Evolutionary conservation across 2,888 invertebrate genomes (phyloP).

Genomic region (Watsonalla binaria): DNA sequence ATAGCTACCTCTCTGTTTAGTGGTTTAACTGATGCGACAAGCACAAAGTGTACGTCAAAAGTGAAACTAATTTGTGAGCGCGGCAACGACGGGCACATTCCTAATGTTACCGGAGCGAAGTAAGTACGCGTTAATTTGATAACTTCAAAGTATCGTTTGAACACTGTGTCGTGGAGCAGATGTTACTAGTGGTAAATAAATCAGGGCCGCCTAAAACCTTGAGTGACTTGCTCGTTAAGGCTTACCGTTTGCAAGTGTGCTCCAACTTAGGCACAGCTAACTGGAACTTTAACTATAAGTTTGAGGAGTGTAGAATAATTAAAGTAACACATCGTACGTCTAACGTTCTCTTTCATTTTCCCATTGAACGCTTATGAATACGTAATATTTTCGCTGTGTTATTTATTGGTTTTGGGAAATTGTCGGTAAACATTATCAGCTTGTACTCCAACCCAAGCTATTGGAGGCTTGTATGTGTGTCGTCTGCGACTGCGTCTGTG

Average conservation of each 20-base stretch:
- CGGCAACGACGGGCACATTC: constrained; percentile 8
- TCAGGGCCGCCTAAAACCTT: constrained; percentile 51
- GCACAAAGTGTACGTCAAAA: too few species aligned
- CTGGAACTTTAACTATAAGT: constrained; percentile 6
- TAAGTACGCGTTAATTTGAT: constrained; percentile 64
- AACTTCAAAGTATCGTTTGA: constrained; percentile 71
- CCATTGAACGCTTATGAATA: too few species aligned
- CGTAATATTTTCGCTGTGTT: too few species aligned
- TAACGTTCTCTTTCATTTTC: too few species aligned
- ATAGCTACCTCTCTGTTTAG: background rate
- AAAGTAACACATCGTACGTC: too few species aligned
- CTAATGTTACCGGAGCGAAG: constrained; percentile 34
- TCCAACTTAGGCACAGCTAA: constrained; percentile 29
- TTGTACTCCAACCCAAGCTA: too few species aligned
- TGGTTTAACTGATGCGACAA: background rate
- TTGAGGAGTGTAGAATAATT: background rate
- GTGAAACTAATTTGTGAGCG: background rate
- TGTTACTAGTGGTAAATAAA: constrained; percentile 65
- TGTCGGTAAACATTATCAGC: too few species aligned
- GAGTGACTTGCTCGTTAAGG: constrained; percentile 62
- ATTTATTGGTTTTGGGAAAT: too few species aligned
- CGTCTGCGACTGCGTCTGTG: too few species aligned
- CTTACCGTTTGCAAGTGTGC: constrained; percentile 34
- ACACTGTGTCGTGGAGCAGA: constrained; percentile 56
- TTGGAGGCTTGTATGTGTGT: too few species aligned